Percentiles rank a stretch among this genome's conserved stretches.
Evolutionary conservation across 2,888 invertebrate genomes (phyloP).

Genomic region (Cetonia aurata): DNA sequence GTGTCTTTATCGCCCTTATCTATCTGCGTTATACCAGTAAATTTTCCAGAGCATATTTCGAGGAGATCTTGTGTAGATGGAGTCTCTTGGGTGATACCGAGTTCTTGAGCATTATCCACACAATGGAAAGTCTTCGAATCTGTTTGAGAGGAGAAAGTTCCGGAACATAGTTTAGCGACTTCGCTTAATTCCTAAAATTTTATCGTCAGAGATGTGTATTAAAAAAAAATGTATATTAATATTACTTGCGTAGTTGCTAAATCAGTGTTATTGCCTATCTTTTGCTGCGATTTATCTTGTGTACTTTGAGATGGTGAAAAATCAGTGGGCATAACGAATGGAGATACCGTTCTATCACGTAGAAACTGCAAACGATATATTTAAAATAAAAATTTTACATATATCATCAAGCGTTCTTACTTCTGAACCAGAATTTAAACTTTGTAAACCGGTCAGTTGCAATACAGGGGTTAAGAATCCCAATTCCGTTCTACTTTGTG

Average conservation of each 20-base stretch:
- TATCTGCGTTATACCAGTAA: slow-evolving; percentile 50
- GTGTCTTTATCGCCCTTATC: background rate
- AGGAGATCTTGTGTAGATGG: slow-evolving; percentile 61
- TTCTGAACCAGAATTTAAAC: slow-evolving; percentile 61
- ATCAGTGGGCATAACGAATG: slow-evolving; percentile 53
- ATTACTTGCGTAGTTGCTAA: slow-evolving; percentile 60
- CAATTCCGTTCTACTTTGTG: slow-evolving; percentile 57
- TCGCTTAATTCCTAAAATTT: slow-evolving; percentile 62
- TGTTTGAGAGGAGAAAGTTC: slow-evolving; percentile 57
- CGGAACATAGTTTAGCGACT: slow-evolving; percentile 71
- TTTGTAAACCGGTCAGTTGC: slow-evolving; percentile 65
- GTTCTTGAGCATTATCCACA: background rate
- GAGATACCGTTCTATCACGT: slow-evolving; percentile 56
- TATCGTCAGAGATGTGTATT: background rate
- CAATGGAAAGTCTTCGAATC: slow-evolving; percentile 20
- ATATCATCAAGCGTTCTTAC: slow-evolving; percentile 52
- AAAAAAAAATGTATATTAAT: background rate
- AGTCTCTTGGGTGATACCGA: slow-evolving; percentile 13
- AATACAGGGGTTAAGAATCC: slow-evolving; percentile 68
- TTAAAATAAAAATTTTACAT: slow-evolving; percentile 9
- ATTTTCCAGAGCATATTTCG: slow-evolving; percentile 62
- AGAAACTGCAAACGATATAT: slow-evolving; percentile 51
- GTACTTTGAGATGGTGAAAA: slow-evolving; percentile 57
- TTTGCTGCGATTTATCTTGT: slow-evolving; percentile 60
- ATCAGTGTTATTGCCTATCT: slow-evolving; percentile 63